Evolutionary conservation across 2,888 invertebrate species (phyloP).

Genomic region (Bembecia ichneumoniformis): DNA sequence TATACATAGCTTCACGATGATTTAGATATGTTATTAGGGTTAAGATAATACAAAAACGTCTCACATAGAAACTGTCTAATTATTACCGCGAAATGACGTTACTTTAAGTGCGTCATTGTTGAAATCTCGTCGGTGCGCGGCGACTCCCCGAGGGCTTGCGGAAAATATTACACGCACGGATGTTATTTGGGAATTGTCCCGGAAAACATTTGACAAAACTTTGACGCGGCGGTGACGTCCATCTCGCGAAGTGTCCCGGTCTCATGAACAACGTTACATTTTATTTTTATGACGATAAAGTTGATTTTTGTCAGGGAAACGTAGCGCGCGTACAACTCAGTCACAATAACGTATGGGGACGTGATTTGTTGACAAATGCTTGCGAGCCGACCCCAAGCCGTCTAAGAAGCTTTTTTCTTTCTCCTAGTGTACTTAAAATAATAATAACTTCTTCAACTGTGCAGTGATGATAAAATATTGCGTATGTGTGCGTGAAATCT

Average conservation of each 20-base stretch:
- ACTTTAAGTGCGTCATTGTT: conserved; percentile 5
- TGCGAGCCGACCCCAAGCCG: conserved; percentile 19
- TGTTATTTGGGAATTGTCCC: conserved; percentile 37
- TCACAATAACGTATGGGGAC: conserved; percentile 35
- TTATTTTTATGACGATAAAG: conserved; percentile 18
- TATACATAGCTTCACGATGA: too few relatives aligned
- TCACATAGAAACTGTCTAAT: neutral
- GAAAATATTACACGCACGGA: conserved; percentile 43
- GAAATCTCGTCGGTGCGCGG: conserved; percentile 5
- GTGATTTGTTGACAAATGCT: conserved; percentile 56
- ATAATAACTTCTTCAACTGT: conserved; percentile 28
- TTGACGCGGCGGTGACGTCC: conserved; percentile 22
- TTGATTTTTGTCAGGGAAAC: conserved; percentile 19
- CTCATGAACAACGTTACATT: conserved; percentile 11
- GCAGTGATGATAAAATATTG: conserved; percentile 27
- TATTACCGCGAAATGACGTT: conserved; percentile 4
- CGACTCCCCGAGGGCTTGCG: conserved; percentile 19
- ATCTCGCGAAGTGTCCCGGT: conserved; percentile 4
- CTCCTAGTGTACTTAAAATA: conserved; percentile 37
- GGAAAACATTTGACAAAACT: conserved; percentile 44
- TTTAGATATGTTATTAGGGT: too few relatives aligned
- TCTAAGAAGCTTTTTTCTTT: conserved; percentile 30
- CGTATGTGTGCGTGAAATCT: conserved; percentile 21
- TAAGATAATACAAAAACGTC: too few relatives aligned
- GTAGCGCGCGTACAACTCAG: conserved; percentile 16